Evolutionary conservation across 2,113 vertebrate species (phyloP).

Genomic region (Nannobrachium achirus): DNA sequence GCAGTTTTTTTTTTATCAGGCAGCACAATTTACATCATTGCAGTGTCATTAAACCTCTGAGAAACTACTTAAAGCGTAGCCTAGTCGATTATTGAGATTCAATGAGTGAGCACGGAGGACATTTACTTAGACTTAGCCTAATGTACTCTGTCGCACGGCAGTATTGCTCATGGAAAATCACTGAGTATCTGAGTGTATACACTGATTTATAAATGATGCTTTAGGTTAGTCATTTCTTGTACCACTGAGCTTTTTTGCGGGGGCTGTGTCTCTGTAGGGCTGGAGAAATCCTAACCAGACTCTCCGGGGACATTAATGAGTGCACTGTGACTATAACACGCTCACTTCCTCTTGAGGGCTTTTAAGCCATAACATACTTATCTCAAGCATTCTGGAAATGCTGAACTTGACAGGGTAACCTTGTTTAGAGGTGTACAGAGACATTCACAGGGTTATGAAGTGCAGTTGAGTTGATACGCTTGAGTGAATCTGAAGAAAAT

Average conservation of each 20-base stretch:
- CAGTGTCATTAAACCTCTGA: conserved; percentile 52
- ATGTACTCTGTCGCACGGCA: no score
- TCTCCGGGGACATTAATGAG: background rate
- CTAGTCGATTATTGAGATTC: conserved; percentile 55
- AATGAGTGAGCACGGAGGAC: conserved; percentile 40
- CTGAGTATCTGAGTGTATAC: no score
- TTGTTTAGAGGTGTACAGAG: background rate
- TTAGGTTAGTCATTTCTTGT: conserved; percentile 38
- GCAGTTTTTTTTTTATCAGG: conserved; percentile 27
- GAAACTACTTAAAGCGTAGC: conserved; percentile 41
- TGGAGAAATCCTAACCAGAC: conserved; percentile 14
- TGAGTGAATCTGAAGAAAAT: no score
- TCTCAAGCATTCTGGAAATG: background rate
- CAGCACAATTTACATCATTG: conserved; percentile 39
- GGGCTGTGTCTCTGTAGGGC: conserved; percentile 16
- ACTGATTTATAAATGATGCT: no score
- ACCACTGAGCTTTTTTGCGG: conserved; percentile 15
- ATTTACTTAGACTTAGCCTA: background rate
- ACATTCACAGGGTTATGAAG: background rate
- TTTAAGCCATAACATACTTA: background rate
- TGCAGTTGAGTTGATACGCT: background rate
- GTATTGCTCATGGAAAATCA: no score
- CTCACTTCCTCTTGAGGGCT: background rate
- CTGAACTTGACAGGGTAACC: background rate
- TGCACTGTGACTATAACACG: background rate